Conservation (phyloP, 1,140 invertebrate genomes). For the Aplysia californica region DNA sequence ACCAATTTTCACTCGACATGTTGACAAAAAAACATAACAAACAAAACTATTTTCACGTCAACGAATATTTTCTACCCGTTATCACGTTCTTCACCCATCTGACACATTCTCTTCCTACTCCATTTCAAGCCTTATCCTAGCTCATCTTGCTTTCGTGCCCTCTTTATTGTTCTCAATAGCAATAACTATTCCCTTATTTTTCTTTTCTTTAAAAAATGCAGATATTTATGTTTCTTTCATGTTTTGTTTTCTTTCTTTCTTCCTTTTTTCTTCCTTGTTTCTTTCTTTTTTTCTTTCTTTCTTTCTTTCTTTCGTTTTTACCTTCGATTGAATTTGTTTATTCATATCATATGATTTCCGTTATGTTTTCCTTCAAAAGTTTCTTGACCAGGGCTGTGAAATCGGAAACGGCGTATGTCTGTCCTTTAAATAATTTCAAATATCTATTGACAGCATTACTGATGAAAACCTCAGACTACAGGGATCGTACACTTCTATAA, state of each 20-base stretch:
- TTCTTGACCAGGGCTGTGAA: too few relatives aligned
- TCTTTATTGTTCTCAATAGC: neutral
- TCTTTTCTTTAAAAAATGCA: neutral
- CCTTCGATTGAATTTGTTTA: too few relatives aligned
- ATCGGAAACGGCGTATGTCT: too few relatives aligned
- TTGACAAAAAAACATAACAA: neutral
- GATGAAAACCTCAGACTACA: too few relatives aligned
- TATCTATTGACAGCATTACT: too few relatives aligned
- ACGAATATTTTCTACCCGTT: neutral
- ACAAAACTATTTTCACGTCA: neutral
- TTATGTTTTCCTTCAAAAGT: too few relatives aligned
- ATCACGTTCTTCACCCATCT: neutral
- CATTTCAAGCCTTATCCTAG: neutral
- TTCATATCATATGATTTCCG: too few relatives aligned
- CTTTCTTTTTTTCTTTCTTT: neutral
- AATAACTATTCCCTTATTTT: neutral
- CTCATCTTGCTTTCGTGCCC: neutral
- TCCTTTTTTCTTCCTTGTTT: neutral
- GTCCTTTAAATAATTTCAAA: too few relatives aligned
- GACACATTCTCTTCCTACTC: neutral
- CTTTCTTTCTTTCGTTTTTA: neutral
- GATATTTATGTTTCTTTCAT: neutral
- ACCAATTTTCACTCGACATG: neutral
- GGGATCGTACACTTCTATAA: too few relatives aligned
- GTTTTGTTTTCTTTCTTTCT: neutral